Percentiles rank a stretch among this genome's conserved stretches.
Conservation (phyloP, 2,888 invertebrate species). For the Theodoxus fluviatilis region DNA sequence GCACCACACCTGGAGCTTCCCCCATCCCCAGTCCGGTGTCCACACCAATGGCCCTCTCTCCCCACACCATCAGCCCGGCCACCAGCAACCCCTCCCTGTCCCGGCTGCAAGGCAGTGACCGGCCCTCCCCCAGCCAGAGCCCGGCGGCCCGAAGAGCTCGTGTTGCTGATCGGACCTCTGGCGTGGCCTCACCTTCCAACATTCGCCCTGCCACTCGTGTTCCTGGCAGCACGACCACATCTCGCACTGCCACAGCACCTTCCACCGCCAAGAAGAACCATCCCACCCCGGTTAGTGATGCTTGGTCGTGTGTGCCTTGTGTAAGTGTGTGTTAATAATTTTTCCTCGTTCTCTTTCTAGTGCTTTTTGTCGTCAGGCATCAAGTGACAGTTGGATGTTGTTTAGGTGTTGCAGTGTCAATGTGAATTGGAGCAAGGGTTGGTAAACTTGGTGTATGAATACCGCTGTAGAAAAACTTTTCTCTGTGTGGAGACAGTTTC, state of each 20-base stretch:
- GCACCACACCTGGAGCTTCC: no score
- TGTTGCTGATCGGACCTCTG: conserved; percentile 27
- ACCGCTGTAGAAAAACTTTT: no score
- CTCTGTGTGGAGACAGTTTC: no score
- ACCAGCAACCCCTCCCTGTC: conserved; percentile 28
- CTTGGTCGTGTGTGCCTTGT: neutral
- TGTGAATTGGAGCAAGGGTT: no score
- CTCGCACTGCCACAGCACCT: no score
- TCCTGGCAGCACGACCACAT: conserved; percentile 11
- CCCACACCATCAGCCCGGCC: conserved; percentile 29
- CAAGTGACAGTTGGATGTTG: neutral
- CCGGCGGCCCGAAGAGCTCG: conserved; percentile 35
- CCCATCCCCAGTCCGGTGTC: no score
- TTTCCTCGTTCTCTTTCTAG: neutral
- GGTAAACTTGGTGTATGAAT: no score
- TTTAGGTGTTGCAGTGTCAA: no score
- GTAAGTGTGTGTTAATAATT: neutral
- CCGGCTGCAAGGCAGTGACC: conserved; percentile 25
- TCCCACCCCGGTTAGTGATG: conserved; percentile 39
- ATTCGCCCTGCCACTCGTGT: conserved; percentile 1
- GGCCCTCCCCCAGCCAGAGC: conserved; percentile 28
- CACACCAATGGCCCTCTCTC: no score
- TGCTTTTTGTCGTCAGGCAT: neutral
- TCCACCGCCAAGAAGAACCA: conserved; percentile 36
- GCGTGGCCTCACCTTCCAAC: conserved; percentile 23